These are phyloP conservation scores for Anguilla anguilla DNA, from an alignment of 2,797 vertebrate species.

Conservation along the genomic window DNA sequence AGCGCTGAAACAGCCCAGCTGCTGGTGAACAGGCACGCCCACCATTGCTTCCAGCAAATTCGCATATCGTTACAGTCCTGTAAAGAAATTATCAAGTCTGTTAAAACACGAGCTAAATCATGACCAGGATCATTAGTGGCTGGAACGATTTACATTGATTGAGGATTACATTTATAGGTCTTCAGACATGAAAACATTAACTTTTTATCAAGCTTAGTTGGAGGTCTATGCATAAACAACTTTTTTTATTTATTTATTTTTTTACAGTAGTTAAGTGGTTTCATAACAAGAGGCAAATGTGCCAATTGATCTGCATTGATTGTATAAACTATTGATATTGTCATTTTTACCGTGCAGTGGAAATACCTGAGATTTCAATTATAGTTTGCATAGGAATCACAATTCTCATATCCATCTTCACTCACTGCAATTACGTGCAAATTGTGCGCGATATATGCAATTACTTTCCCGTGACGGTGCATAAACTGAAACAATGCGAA, in stretches of 20 bases:
- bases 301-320: background rate
- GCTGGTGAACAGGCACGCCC: background rate
- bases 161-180: background rate
- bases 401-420: background rate
- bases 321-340: background rate
- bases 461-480: background rate
- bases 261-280: background rate
- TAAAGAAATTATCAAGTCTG: slow-evolving; percentile 74
- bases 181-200: background rate
- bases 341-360: background rate
- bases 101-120: background rate
- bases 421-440: background rate
- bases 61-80: slow-evolving; percentile 80
- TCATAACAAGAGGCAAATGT: background rate
- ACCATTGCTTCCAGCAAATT: slow-evolving; percentile 64
- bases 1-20: slow-evolving; percentile 25
- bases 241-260: background rate
- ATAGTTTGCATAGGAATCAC: background rate
- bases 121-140: background rate
- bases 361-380: background rate
- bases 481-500: background rate
- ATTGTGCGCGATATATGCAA: background rate
- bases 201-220: background rate
- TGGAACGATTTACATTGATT: background rate
- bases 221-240: background rate